A percentile compares a stretch with the other conserved stretches of the same genome.
These are phyloP conservation scores for Masticophis lateralis DNA, from an alignment of 2,797 vertebrate genomes.

Conservation along the genomic window DNA sequence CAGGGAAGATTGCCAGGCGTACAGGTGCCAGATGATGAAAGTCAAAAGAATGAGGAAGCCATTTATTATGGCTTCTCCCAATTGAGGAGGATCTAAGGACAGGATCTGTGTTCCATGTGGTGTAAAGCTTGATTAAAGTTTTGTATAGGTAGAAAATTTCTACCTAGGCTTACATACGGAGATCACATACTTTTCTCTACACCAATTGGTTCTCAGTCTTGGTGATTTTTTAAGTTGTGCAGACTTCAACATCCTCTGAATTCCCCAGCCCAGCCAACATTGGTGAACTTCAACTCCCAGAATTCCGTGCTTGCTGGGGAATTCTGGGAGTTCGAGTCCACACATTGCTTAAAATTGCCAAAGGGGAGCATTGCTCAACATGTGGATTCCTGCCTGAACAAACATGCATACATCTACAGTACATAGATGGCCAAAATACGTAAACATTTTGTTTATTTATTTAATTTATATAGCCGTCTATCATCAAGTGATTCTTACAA, in stretches of 20 bases:
- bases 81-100: background rate
- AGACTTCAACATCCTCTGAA: background rate
- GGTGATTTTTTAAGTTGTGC: background rate
- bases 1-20: background rate
- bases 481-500: background rate
- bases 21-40: background rate
- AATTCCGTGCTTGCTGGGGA: background rate
- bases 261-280: background rate
- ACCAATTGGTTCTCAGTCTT: background rate
- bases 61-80: background rate
- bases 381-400: background rate
- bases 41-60: background rate
- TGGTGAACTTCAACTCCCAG: background rate
- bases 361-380: background rate
- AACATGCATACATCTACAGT: background rate
- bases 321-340: background rate
- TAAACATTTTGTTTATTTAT: background rate
- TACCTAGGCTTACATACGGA: background rate
- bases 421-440: background rate
- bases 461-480: background rate
- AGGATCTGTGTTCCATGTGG: background rate
- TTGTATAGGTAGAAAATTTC: background rate
- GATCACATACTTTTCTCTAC: background rate
- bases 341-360: background rate
- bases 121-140: background rate